Conservation (phyloP, 2,797 vertebrate species). For the Capromys pilorides region DNA sequence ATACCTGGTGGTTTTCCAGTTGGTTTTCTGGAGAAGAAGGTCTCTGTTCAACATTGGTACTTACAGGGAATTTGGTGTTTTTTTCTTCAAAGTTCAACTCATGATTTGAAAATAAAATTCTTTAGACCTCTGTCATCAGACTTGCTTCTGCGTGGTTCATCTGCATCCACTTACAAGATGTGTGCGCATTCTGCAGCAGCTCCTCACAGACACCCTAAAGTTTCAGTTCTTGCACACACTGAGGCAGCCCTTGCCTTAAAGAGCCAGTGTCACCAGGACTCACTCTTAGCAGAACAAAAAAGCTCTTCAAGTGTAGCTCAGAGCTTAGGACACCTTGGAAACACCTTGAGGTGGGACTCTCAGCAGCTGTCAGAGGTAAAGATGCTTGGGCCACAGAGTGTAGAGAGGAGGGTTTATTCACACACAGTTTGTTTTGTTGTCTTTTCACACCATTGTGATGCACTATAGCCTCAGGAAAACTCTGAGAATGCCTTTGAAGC, state of each 20-base stretch:
- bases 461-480: not conserved
- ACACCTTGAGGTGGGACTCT: not conserved
- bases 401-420: not conserved
- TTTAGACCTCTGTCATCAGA: not conserved
- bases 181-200: not conserved
- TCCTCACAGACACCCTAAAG: not conserved
- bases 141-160: not conserved
- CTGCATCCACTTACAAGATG: not conserved
- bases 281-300: not conserved
- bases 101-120: slow-evolving; percentile 24
- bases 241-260: not conserved
- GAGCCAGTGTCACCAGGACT: not conserved
- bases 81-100: not conserved
- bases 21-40: not conserved
- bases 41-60: not conserved
- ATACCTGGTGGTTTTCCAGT: not conserved
- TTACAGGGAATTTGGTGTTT: not conserved
- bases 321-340: not conserved
- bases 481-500: not conserved
- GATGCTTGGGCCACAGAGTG: not conserved
- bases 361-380: not conserved
- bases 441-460: not conserved
- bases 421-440: not conserved
- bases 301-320: not conserved
- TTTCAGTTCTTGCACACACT: not conserved